phyloP scores from a whole-genome alignment of 2,113 vertebrate species.

The Podilymbus podiceps region DNA sequence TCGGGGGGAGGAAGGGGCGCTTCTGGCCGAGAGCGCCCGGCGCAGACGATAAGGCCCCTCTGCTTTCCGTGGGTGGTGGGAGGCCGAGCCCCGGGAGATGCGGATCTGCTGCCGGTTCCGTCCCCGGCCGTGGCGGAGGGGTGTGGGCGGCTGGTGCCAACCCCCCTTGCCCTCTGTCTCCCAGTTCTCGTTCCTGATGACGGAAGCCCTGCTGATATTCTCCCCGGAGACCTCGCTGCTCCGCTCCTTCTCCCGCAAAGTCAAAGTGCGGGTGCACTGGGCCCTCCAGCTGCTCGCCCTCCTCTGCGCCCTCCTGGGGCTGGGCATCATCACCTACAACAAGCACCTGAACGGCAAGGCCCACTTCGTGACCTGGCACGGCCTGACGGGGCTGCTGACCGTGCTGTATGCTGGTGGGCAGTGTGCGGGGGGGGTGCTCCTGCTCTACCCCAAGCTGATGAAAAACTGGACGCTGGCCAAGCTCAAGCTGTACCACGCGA shows the following conservation, averaged over 20 bases:
- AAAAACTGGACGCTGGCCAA: conserved; percentile 91
- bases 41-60: not conserved
- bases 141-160: not conserved
- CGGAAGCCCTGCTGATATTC: conserved; percentile 90
- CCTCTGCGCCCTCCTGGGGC: conserved; percentile 80
- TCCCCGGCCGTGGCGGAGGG: not conserved
- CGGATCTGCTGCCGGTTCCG: not conserved
- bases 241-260: conserved; percentile 81
- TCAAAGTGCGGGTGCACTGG: conserved; percentile 87
- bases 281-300: conserved; percentile 84
- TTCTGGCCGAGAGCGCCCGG: not conserved
- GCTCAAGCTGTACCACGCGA: conserved; percentile 91
- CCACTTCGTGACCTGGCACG: conserved; percentile 91
- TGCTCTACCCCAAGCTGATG: conserved; percentile 86
- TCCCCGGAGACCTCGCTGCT: conserved; percentile 86
- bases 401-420: conserved; percentile 79
- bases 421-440: conserved; percentile 78
- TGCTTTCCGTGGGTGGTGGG: not conserved
- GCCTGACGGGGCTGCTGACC: conserved; percentile 82
- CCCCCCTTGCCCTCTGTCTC: not conserved
- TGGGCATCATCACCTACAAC: conserved; percentile 84
- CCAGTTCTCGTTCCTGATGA: conserved; percentile 95
- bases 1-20: not conserved
- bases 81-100: not conserved
- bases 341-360: conserved; percentile 86